Conservation (phyloP, 2,113 vertebrate genomes). For the Pelvicachromis taeniatus region DNA sequence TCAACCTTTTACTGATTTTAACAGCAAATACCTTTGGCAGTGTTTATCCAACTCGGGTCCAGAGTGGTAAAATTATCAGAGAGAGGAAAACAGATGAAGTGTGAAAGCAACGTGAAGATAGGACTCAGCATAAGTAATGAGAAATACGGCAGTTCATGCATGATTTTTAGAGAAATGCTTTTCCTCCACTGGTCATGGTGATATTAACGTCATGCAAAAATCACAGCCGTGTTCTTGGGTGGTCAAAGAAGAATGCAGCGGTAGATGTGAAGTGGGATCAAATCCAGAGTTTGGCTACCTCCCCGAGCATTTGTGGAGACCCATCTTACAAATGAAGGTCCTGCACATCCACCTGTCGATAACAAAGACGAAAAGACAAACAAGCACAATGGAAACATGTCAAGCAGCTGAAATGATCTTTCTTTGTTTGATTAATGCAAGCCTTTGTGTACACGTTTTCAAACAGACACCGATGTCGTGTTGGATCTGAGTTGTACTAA, state of each 20-base stretch:
- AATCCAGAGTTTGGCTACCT: neutral
- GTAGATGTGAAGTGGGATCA: neutral
- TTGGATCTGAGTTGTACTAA: neutral
- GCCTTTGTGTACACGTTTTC: neutral
- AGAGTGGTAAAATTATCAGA: slow-evolving; percentile 43
- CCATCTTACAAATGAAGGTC: neutral
- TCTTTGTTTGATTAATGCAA: neutral
- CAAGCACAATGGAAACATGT: neutral
- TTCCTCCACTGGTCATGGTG: neutral
- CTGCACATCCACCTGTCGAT: neutral
- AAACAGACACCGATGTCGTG: neutral
- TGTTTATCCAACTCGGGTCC: slow-evolving; percentile 37
- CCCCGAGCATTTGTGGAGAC: neutral
- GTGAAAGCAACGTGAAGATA: slow-evolving; percentile 37
- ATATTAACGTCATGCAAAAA: neutral
- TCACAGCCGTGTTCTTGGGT: neutral
- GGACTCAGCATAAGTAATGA: slow-evolving; percentile 24
- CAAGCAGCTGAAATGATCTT: neutral
- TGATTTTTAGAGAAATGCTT: neutral
- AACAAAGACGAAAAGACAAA: neutral
- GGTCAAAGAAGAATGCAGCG: neutral
- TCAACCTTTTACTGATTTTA: slow-evolving; percentile 45
- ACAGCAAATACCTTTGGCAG: slow-evolving; percentile 22
- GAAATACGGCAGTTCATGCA: slow-evolving; percentile 22
- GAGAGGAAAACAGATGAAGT: slow-evolving; percentile 48